phyloP scores from a whole-genome alignment of 1,140 invertebrate species.

The Drosophila burlai region DNA sequence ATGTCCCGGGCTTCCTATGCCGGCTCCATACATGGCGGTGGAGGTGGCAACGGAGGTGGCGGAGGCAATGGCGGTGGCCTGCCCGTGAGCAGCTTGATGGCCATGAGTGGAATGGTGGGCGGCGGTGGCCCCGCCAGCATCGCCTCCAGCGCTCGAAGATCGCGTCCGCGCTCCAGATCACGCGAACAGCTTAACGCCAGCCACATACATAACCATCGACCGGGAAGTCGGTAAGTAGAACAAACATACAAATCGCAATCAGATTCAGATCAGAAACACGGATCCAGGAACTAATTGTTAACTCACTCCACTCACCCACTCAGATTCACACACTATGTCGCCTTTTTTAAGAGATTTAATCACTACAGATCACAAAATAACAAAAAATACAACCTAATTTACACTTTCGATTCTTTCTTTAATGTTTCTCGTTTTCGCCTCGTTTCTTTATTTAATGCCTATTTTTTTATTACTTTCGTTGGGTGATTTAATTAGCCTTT shows the following conservation, averaged over 20 bases:
- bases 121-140: conserved; percentile 84
- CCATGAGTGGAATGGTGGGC: conserved; percentile 72
- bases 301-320: conserved; percentile 12
- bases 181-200: conserved; percentile 86
- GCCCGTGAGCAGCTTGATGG: conserved; percentile 63
- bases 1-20: conserved; percentile 90
- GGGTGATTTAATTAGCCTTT: conserved; percentile 28
- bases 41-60: conserved; percentile 54
- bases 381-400: conserved; percentile 12
- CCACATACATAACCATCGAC: conserved; percentile 86
- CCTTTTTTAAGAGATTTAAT: background rate
- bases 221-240: conserved; percentile 86
- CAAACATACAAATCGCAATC: conserved; percentile 1
- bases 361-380: conserved; percentile 8
- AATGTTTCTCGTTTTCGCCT: conserved; percentile 2
- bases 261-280: background rate
- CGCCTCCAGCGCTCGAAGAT: conserved; percentile 89
- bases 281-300: conserved; percentile 2
- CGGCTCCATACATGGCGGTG: conserved; percentile 86
- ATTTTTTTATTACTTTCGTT: conserved; percentile 17
- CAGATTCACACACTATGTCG: conserved; percentile 15
- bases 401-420: conserved; percentile 38
- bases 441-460: conserved; percentile 19
- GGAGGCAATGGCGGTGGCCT: conserved; percentile 70
- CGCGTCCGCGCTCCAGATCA: conserved; percentile 88